Conservation (phyloP, 2,888 invertebrate species). For the Ormia ochracea region DNA sequence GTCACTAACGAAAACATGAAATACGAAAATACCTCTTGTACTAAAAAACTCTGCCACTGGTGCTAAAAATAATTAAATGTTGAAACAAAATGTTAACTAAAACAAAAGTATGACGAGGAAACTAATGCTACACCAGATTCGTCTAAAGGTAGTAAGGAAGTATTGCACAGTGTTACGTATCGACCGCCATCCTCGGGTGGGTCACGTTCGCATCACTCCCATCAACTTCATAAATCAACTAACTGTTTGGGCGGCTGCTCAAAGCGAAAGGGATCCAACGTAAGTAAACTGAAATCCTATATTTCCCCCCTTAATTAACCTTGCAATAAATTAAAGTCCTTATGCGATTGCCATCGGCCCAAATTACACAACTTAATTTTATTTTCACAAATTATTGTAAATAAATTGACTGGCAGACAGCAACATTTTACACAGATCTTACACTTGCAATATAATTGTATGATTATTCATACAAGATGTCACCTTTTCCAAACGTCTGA, state of each 20-base stretch:
- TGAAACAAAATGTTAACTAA: constrained; percentile 7
- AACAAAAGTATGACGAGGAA: constrained; percentile 77
- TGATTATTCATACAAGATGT: too few relatives aligned
- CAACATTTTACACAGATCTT: too few relatives aligned
- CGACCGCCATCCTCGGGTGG: constrained; percentile 77
- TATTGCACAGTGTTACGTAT: constrained; percentile 81
- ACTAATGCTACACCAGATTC: constrained; percentile 78
- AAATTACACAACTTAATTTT: too few relatives aligned
- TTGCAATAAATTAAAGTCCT: neutral
- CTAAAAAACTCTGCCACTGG: constrained; percentile 36
- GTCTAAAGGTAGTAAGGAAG: constrained; percentile 78
- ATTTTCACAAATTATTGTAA: too few relatives aligned
- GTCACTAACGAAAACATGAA: constrained; percentile 23
- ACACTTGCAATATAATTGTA: too few relatives aligned
- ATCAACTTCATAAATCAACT: constrained; percentile 78
- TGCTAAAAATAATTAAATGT: constrained; percentile 24
- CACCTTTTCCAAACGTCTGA: too few relatives aligned
- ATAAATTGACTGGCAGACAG: too few relatives aligned
- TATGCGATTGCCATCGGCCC: too few relatives aligned
- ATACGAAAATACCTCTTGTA: constrained; percentile 7
- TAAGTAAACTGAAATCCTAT: constrained; percentile 78
- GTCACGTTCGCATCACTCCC: constrained; percentile 62
- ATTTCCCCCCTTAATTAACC: neutral
- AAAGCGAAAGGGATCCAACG: constrained; percentile 85
- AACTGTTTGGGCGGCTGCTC: constrained; percentile 85